A percentile compares a stretch with the other conserved stretches of the same genome.
Evolutionary conservation across 2,888 invertebrate genomes (phyloP).

Genomic region (Euspilapteryx auroguttella): DNA sequence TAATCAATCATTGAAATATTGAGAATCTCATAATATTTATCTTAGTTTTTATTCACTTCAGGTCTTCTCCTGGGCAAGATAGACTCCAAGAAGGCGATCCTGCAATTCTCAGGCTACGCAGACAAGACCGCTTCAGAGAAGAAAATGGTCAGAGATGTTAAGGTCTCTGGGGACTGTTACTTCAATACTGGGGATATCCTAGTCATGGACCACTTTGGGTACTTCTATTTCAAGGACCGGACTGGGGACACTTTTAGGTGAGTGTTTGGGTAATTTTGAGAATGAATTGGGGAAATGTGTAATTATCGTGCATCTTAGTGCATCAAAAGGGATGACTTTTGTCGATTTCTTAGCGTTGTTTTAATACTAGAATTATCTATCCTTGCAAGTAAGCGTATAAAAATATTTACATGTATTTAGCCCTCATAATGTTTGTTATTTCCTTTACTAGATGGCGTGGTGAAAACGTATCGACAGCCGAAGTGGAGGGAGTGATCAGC

Average conservation of each 20-base stretch:
- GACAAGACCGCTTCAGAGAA: conserved; percentile 76
- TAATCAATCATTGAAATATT: too few species aligned
- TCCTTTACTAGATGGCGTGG: conserved; percentile 77
- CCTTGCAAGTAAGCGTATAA: too few species aligned
- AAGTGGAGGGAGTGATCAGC: conserved; percentile 90
- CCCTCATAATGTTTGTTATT: too few species aligned
- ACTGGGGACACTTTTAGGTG: conserved; percentile 77
- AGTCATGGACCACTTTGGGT: conserved; percentile 88
- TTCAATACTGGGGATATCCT: conserved; percentile 93
- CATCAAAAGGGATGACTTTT: too few species aligned
- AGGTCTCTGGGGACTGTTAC: conserved; percentile 80
- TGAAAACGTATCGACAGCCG: conserved; percentile 95
- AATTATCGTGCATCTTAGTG: too few species aligned
- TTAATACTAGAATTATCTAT: too few species aligned
- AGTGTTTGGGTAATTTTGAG: too few species aligned
- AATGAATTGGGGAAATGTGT: too few species aligned
- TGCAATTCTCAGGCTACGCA: conserved; percentile 48
- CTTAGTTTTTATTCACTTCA: conserved; percentile 14
- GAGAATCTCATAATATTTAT: neutral
- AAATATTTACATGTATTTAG: too few species aligned
- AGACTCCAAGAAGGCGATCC: conserved; percentile 43
- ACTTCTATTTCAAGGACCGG: conserved; percentile 91
- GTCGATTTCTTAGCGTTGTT: too few species aligned
- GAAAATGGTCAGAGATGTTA: conserved; percentile 82
- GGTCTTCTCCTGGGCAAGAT: conserved; percentile 75